Evolutionary conservation across 1,140 invertebrate genomes (phyloP).

Genomic region (Leguminivora glycinivorella): DNA sequence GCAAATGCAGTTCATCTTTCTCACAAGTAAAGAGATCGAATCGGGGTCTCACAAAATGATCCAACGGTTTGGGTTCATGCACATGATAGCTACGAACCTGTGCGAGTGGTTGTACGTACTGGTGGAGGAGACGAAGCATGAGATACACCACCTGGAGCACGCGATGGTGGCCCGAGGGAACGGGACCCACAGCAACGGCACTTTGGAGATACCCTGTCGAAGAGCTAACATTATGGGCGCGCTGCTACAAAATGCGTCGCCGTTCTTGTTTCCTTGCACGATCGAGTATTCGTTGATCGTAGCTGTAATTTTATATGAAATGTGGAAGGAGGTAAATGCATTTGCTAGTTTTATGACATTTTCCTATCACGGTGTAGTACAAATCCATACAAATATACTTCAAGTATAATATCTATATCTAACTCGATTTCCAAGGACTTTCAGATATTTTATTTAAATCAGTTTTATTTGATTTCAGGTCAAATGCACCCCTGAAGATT

Average conservation of each 20-base stretch:
- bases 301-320: slow-evolving; percentile 90
- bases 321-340: slow-evolving; percentile 85
- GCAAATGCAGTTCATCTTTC: slow-evolving; percentile 87
- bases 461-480: too few species aligned
- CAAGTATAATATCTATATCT: too few species aligned
- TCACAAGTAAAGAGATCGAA: slow-evolving; percentile 84
- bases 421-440: too few species aligned
- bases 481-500: slow-evolving; percentile 72
- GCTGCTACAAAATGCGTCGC: slow-evolving; percentile 89
- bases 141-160: slow-evolving; percentile 83
- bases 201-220: slow-evolving; percentile 56
- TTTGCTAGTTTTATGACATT: too few species aligned
- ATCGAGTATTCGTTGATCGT: slow-evolving; percentile 93
- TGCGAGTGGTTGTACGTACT: slow-evolving; percentile 91
- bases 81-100: slow-evolving; percentile 90
- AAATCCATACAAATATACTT: too few species aligned
- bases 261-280: slow-evolving; percentile 93
- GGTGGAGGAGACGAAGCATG: slow-evolving; percentile 89
- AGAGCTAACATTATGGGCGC: slow-evolving; percentile 82
- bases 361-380: too few species aligned
- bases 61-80: slow-evolving; percentile 89
- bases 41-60: slow-evolving; percentile 82
- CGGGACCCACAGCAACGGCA: slow-evolving; percentile 38
- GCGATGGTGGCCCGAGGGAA: slow-evolving; percentile 47
- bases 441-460: too few species aligned